Evolutionary conservation across 23 tunicate species (phyloP).

Genomic region (Halocynthia roretzi): DNA sequence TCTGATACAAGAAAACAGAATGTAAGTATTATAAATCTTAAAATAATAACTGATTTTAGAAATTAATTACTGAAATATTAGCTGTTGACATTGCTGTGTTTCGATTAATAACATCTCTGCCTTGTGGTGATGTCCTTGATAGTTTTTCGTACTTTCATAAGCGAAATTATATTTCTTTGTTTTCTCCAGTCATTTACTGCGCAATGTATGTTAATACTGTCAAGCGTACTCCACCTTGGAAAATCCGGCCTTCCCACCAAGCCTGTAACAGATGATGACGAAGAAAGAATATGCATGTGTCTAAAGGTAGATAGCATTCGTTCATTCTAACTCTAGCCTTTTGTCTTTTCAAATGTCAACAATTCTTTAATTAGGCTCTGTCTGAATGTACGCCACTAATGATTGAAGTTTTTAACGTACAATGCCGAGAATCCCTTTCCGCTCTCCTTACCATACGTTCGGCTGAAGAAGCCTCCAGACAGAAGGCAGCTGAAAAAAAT

Average conservation of each 20-base stretch:
- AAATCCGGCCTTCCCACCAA: constrained; percentile 71
- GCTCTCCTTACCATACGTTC: constrained; percentile 52
- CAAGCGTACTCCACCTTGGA: constrained; percentile 89
- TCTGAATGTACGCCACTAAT: constrained; percentile 44
- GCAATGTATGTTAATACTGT: constrained; percentile 82
- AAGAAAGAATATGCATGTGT: constrained; percentile 58
- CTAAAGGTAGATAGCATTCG: constrained; percentile 48
- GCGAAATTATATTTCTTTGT: not conserved
- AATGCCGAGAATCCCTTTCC: constrained; percentile 71
- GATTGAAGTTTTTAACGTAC: constrained; percentile 48
- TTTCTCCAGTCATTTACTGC: constrained; percentile 74
- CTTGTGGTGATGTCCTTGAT: no score
- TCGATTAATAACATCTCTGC: no score
- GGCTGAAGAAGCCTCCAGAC: constrained; percentile 62
- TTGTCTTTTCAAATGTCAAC: not conserved
- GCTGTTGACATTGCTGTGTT: no score
- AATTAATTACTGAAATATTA: no score
- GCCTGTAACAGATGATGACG: constrained; percentile 90
- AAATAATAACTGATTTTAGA: no score
- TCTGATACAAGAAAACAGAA: constrained; percentile 60
- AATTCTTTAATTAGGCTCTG: constrained; percentile 40
- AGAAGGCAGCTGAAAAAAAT: constrained; percentile 66
- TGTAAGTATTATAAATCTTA: constrained; percentile 33
- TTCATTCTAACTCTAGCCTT: not conserved
- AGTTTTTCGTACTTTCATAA: no score